Conservation (phyloP, 2,797 vertebrate genomes). For the Hippocampus kuda region DNA sequence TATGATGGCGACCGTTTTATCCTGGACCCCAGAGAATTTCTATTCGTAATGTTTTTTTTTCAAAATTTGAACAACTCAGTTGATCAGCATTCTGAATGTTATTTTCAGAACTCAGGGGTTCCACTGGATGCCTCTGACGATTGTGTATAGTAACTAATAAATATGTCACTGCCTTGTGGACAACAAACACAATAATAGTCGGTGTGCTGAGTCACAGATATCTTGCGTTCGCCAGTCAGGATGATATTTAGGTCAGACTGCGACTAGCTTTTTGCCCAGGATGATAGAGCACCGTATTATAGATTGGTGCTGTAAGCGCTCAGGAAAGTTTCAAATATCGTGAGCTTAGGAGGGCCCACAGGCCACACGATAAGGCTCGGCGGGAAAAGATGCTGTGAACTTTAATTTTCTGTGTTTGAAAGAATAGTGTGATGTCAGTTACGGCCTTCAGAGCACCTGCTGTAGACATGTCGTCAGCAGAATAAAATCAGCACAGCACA, state of each 20-base stretch:
- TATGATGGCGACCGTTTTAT: neutral
- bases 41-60: neutral
- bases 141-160: slow-evolving; percentile 3
- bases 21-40: neutral
- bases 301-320: slow-evolving; percentile 40
- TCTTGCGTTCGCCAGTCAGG: slow-evolving; percentile 39
- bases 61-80: neutral
- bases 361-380: slow-evolving; percentile 13
- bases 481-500: neutral
- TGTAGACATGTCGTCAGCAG: neutral
- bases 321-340: slow-evolving; percentile 19
- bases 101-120: neutral
- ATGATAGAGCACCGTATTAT: slow-evolving; percentile 41
- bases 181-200: slow-evolving; percentile 21
- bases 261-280: slow-evolving; percentile 40
- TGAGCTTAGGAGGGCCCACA: slow-evolving; percentile 14
- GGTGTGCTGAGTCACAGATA: slow-evolving; percentile 42
- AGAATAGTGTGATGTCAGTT: slow-evolving; percentile 5
- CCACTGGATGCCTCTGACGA: neutral
- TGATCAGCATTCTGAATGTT: neutral
- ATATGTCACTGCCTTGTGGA: slow-evolving; percentile 16
- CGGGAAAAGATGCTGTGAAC: neutral
- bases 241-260: slow-evolving; percentile 49
- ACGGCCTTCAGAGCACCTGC: neutral
- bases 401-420: neutral